Conservation (phyloP, 2,797 vertebrate genomes). For the Chlorospingus flavigularis region DNA sequence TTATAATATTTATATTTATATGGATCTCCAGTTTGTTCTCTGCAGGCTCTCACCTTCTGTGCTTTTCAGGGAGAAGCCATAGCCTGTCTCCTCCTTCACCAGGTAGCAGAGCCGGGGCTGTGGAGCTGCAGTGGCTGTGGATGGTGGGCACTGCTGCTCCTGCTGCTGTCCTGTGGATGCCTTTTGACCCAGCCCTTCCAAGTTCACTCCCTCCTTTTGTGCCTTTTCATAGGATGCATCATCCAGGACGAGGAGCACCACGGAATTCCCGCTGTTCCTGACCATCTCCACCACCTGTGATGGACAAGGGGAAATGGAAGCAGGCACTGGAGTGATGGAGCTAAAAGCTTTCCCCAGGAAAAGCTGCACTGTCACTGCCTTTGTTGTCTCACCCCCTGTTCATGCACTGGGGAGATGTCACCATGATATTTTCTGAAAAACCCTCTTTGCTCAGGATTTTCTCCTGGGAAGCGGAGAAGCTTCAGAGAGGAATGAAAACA, state of each 20-base stretch:
- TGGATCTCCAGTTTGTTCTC: not conserved
- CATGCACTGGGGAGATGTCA: not conserved
- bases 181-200: slow-evolving; percentile 69
- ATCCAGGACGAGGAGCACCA: slow-evolving; percentile 85
- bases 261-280: slow-evolving; percentile 78
- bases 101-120: slow-evolving; percentile 89
- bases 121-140: slow-evolving; percentile 38
- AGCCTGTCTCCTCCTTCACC: slow-evolving; percentile 78
- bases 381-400: not conserved
- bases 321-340: not conserved
- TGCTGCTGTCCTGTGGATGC: not conserved
- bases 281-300: slow-evolving; percentile 87
- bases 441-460: no score
- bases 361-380: not conserved
- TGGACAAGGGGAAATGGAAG: not conserved
- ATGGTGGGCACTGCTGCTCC: not conserved
- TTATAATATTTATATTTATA: no score
- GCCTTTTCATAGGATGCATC: slow-evolving; percentile 82
- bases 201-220: slow-evolving; percentile 73
- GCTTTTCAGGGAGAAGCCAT: slow-evolving; percentile 88
- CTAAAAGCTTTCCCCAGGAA: not conserved
- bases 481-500: no score
- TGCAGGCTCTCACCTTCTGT: slow-evolving; percentile 77
- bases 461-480: no score
- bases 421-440: no score